These are phyloP conservation scores for Coturnix japonica DNA, from an alignment of 2,113 vertebrate species.

Conservation along the genomic window DNA sequence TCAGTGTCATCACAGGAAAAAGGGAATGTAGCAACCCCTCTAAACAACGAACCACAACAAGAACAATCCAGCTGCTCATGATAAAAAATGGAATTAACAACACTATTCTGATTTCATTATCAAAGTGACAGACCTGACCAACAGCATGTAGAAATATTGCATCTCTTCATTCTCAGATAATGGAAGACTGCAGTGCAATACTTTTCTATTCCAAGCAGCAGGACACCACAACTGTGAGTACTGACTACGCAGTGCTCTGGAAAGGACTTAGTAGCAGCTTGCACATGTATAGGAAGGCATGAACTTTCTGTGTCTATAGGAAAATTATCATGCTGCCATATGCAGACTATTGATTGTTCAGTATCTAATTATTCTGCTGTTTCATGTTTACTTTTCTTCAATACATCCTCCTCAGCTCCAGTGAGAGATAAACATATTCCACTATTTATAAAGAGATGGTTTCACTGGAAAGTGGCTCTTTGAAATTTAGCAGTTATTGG, in stretches of 20 bases:
- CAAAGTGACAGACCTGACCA: background rate
- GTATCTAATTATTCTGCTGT: background rate
- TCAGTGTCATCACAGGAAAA: background rate
- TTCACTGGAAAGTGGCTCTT: background rate
- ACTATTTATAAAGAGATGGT: background rate
- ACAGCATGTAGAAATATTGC: background rate
- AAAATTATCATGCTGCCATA: background rate
- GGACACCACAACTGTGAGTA: slow-evolving; percentile 9
- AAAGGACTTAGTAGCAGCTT: background rate
- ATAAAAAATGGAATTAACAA: background rate
- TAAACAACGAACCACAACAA: background rate
- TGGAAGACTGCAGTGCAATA: background rate
- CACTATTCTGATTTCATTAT: background rate
- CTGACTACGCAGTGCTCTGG: background rate
- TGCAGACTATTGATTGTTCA: background rate
- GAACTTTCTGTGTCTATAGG: background rate
- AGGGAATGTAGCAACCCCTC: background rate
- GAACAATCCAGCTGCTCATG: background rate
- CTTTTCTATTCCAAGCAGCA: background rate
- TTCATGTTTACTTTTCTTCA: background rate
- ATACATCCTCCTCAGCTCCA: background rate
- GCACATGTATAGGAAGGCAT: background rate
- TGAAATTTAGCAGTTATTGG: background rate
- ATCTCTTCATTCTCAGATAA: background rate
- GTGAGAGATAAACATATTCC: background rate